phyloP scores from a whole-genome alignment of 2,113 vertebrate genomes.

The Trachemys scripta region DNA sequence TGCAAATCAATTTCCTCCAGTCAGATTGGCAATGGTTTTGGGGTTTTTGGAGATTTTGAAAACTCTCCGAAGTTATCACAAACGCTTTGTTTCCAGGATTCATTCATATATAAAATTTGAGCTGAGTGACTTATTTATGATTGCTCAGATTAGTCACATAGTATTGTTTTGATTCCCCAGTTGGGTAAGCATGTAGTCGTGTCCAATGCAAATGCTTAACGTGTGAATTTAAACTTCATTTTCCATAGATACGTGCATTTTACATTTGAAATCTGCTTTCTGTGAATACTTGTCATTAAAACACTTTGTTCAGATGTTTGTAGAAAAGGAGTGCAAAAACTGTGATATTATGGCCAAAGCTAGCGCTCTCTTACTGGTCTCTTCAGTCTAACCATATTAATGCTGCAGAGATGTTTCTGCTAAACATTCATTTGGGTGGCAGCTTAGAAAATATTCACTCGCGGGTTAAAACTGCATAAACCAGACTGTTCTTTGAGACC shows the following conservation, averaged over 20 bases:
- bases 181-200: background rate
- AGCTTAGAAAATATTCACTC: background rate
- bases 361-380: background rate
- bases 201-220: background rate
- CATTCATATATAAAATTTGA: background rate
- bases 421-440: background rate
- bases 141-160: background rate
- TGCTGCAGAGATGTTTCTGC: background rate
- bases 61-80: background rate
- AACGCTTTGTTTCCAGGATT: background rate
- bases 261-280: background rate
- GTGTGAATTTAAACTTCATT: background rate
- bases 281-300: background rate
- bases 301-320: background rate
- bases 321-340: background rate
- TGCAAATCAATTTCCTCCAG: background rate
- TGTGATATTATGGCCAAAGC: background rate
- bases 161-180: conserved; percentile 9
- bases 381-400: background rate
- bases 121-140: background rate
- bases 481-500: background rate
- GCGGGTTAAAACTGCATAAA: background rate
- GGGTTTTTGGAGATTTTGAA: background rate
- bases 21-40: background rate
- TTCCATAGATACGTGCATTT: background rate